Evolutionary conservation across 2,888 invertebrate genomes (phyloP), one percentile per base, ranked within the genome.

Genomic region (Amiota communis): DNA sequence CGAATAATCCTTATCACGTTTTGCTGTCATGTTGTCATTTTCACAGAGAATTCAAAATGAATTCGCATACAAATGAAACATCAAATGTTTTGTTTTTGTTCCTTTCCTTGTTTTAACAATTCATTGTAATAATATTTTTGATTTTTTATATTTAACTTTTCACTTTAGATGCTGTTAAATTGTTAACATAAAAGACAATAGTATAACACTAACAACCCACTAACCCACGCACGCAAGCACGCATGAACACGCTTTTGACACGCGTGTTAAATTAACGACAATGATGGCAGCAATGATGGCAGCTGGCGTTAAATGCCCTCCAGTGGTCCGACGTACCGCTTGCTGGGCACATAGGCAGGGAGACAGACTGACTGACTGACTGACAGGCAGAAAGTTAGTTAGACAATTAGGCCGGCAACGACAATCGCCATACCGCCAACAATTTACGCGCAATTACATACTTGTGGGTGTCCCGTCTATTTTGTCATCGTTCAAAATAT

Each of bases 21-120:
- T 89, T 83, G 89, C 89, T 84, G 89, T 89, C 89, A 89, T 89
- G 85, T 87, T 88, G 82, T 85, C 85, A 87, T 86, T 85, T 84
- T 86, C 76, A 76, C 83, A 75, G 49, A 49, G 79, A 83, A 84
- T 78, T 83, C 83, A 77, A 76, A 12, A 77, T 74, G 81, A 84
- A 83, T 82, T 83, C 80, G 13, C 67, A 20, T n/a, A 12, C 23
- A 49, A 9, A 67, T 63, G n/a, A 12, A 46, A 46, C n/a, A 36
- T 8, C 12, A 63, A 63, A n/a, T n/a, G 12, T 36, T 63, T 56
- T 15, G 1, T 23, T 1, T 36, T 36, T 36, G 36, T 36, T 36
- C 36, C 0, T 36, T 36, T 36, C 36, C 36, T 36, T 36, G 36
- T 36, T 36, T 36, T 36, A 61, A 61, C 23, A 61, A 20, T 61